Conservation (phyloP, 1,140 invertebrate species). For the Paralvinella palmiformis region DNA sequence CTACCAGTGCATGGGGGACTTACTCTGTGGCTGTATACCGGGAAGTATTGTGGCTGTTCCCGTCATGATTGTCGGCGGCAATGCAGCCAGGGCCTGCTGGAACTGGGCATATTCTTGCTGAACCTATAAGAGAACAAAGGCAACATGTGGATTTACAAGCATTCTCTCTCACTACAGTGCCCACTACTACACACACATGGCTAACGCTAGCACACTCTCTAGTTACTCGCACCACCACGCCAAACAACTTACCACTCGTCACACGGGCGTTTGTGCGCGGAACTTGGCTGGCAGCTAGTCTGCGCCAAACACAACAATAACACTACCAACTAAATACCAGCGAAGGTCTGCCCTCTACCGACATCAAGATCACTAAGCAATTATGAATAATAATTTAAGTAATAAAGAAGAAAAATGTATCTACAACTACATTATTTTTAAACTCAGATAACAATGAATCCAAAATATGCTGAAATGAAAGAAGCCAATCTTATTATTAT, state of each 20-base stretch:
- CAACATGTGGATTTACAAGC: background rate
- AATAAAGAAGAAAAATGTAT: too few species aligned
- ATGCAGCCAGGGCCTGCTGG: slow-evolving; percentile 50
- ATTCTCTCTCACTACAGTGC: background rate
- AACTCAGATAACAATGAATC: too few species aligned
- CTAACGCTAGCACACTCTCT: background rate
- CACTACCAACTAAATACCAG: too few species aligned
- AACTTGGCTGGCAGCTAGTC: background rate
- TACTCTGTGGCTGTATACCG: background rate
- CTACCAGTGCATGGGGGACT: too few species aligned
- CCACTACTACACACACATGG: too few species aligned
- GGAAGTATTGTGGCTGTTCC: background rate
- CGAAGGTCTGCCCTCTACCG: too few species aligned
- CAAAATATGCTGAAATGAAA: too few species aligned
- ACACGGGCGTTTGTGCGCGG: background rate
- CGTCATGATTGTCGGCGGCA: slow-evolving; percentile 35
- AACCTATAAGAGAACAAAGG: slow-evolving; percentile 36
- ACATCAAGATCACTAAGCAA: too few species aligned
- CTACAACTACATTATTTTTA: too few species aligned
- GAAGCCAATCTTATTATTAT: too few species aligned
- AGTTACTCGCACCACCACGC: background rate
- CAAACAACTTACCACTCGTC: background rate
- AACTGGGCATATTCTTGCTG: slow-evolving; percentile 66
- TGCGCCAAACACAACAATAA: background rate
- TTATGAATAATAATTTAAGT: too few species aligned